Conservation (phyloP, 2,888 invertebrate genomes). For the Dinocampus coccinellae region DNA sequence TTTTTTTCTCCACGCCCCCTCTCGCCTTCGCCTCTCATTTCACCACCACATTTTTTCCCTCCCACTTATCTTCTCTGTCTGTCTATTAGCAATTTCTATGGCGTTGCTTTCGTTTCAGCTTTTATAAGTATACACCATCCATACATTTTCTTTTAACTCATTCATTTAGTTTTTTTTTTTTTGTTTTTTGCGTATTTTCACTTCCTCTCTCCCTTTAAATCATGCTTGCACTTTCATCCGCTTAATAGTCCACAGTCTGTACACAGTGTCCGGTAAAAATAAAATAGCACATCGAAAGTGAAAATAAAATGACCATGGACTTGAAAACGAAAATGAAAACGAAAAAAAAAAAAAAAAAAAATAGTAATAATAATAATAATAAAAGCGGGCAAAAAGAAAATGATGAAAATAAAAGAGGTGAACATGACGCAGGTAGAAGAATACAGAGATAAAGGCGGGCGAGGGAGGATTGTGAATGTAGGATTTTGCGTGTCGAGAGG, state of each 20-base stretch:
- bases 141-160: not conserved
- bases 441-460: not conserved
- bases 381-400: not conserved
- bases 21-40: too few species aligned
- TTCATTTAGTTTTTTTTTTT: too few species aligned
- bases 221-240: conserved; percentile 20
- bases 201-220: conserved; percentile 24
- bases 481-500: conserved; percentile 53
- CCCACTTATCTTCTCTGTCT: too few species aligned
- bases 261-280: conserved; percentile 50
- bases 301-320: conserved; percentile 60
- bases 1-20: conserved; percentile 33
- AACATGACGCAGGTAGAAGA: not conserved
- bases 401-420: conserved; percentile 21
- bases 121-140: not conserved
- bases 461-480: conserved; percentile 30
- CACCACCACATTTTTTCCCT: too few species aligned
- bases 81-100: conserved; percentile 26
- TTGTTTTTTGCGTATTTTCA: not conserved
- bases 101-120: conserved; percentile 22
- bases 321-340: too few species aligned
- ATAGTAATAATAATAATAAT: conserved; percentile 7
- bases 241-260: conserved; percentile 28
- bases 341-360: conserved; percentile 5
- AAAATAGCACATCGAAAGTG: conserved; percentile 57